phyloP scores from a whole-genome alignment of 2,888 invertebrate genomes.

The Ctenicera cuprea region DNA sequence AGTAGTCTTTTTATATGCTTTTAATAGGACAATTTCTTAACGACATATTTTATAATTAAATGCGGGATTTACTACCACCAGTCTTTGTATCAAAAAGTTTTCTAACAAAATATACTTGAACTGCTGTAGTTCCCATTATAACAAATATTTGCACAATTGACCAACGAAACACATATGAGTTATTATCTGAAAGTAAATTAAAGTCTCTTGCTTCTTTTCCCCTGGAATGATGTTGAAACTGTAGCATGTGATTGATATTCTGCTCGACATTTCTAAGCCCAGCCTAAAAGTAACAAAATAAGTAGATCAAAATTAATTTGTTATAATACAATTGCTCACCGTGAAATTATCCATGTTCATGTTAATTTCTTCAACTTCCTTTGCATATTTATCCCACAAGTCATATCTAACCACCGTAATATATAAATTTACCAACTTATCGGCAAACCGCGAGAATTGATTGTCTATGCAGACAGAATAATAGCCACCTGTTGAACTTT shows the following conservation, averaged over 20 bases:
- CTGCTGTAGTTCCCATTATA: conserved; percentile 84
- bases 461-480: conserved; percentile 95
- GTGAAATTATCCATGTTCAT: conserved; percentile 94
- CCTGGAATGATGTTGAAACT: conserved; percentile 87
- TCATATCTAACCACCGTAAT: conserved; percentile 94
- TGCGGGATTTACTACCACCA: conserved; percentile 77
- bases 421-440: conserved; percentile 92
- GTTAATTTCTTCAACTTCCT: conserved; percentile 91
- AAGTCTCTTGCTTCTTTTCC: conserved; percentile 89
- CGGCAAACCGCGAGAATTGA: conserved; percentile 93
- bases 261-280: conserved; percentile 86
- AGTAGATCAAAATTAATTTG: conserved; percentile 16
- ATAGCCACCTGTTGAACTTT: conserved; percentile 87
- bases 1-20: not conserved
- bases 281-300: conserved; percentile 74
- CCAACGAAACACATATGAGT: conserved; percentile 91
- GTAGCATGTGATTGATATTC: conserved; percentile 90
- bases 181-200: conserved; percentile 87
- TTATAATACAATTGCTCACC: conserved; percentile 72
- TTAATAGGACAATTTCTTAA: not conserved
- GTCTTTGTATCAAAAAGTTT: conserved; percentile 90
- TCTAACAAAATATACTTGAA: conserved; percentile 92
- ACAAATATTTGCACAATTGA: conserved; percentile 91
- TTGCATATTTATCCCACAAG: conserved; percentile 93
- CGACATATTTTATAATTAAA: conserved; percentile 66